These are phyloP conservation scores for Imbricaverruca yamaguchii DNA, from an alignment of 2,888 invertebrate species.

Conservation along the genomic window DNA sequence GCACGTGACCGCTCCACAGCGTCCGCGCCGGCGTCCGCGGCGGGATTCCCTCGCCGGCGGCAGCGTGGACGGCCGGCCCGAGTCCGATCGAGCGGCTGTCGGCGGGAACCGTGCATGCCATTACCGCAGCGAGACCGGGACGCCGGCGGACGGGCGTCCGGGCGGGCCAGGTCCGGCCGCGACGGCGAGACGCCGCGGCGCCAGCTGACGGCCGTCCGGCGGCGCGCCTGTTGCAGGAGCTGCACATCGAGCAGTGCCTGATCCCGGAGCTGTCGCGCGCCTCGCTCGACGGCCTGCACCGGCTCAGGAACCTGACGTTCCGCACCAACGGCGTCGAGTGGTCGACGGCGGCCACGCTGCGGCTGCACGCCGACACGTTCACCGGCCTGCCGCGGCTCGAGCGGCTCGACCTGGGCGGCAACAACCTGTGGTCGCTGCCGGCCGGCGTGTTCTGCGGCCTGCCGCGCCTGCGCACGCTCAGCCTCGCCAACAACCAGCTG, in stretches of 20 bases:
- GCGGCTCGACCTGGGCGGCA: slow-evolving; percentile 66
- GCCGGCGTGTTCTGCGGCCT: slow-evolving; percentile 69
- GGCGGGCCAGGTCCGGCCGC: background rate
- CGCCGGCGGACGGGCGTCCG: background rate
- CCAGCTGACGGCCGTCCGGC: background rate
- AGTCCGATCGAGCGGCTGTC: background rate
- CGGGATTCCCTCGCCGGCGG: too few species aligned
- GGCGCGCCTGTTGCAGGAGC: slow-evolving; percentile 52
- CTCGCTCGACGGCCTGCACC: slow-evolving; percentile 69
- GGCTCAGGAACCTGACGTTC: slow-evolving; percentile 68
- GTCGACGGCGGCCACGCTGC: slow-evolving; percentile 65
- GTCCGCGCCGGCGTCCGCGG: too few species aligned
- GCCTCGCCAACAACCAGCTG: slow-evolving; percentile 69
- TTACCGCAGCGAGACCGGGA: background rate
- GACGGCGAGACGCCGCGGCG: background rate
- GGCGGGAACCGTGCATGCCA: background rate
- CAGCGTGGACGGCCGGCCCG: too few species aligned
- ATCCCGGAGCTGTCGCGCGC: slow-evolving; percentile 56
- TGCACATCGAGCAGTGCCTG: slow-evolving; percentile 74
- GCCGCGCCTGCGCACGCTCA: slow-evolving; percentile 62
- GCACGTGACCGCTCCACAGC: too few species aligned
- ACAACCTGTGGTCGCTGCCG: slow-evolving; percentile 71
- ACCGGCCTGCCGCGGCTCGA: slow-evolving; percentile 52
- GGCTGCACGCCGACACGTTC: slow-evolving; percentile 64
- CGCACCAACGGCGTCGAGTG: slow-evolving; percentile 76